phyloP scores from a whole-genome alignment of 1,140 invertebrate genomes.

The Lepidurus apus region DNA sequence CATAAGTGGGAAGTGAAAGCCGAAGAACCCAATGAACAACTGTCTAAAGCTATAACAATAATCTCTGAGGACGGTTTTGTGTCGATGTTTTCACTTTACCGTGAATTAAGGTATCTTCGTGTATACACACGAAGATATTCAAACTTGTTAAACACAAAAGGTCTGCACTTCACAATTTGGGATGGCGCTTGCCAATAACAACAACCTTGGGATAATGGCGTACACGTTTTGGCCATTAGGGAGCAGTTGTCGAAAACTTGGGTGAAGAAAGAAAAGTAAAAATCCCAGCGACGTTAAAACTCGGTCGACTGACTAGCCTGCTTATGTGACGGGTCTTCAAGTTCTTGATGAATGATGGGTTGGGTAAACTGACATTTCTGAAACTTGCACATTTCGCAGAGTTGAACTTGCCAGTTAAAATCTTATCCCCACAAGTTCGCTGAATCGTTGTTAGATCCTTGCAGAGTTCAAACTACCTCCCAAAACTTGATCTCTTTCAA shows the following conservation, averaged over 20 bases:
- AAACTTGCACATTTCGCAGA: background rate
- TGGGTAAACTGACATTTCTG: background rate
- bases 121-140: background rate
- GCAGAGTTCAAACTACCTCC: background rate
- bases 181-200: background rate
- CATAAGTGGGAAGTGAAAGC: background rate
- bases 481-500: no score
- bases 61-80: background rate
- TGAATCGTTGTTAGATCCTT: background rate
- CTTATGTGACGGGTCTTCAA: background rate
- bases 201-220: background rate
- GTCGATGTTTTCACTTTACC: background rate
- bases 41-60: background rate
- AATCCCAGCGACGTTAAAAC: background rate
- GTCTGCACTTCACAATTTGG: background rate
- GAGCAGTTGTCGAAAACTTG: background rate
- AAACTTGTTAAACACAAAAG: background rate
- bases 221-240: background rate
- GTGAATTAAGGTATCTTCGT: background rate
- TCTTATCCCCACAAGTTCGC: background rate
- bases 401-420: background rate
- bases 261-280: background rate
- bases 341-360: background rate
- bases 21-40: background rate
- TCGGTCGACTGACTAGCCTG: background rate